Conservation (phyloP, 2,113 vertebrate genomes). For the Entelurus aequoreus region DNA sequence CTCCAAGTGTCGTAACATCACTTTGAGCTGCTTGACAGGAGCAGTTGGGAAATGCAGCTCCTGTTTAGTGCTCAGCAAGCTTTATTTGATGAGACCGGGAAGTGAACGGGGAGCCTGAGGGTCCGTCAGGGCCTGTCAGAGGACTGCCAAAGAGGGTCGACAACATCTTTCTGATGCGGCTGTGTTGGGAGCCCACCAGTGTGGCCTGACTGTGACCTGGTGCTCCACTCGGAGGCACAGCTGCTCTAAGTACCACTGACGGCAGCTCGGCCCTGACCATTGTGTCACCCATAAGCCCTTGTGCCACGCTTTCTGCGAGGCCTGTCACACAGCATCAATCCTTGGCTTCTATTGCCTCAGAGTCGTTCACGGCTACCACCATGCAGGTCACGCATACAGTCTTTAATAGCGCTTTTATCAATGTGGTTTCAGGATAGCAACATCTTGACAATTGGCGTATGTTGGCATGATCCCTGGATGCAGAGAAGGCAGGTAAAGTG, state of each 20-base stretch:
- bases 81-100: conserved; percentile 39
- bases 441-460: too few species aligned
- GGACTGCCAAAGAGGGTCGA: conserved; percentile 12
- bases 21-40: conserved; percentile 50
- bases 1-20: conserved; percentile 29
- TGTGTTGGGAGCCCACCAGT: conserved; percentile 42
- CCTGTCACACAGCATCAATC: conserved; percentile 65
- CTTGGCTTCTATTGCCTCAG: conserved; percentile 29
- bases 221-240: conserved; percentile 50
- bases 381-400: background rate
- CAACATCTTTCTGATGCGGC: conserved; percentile 56
- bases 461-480: too few species aligned
- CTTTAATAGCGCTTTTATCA: conserved; percentile 9
- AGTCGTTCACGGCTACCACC: conserved; percentile 47
- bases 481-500: too few species aligned
- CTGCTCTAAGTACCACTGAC: conserved; percentile 64
- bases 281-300: conserved; percentile 42
- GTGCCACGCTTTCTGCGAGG: conserved; percentile 53
- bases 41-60: conserved; percentile 56
- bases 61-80: conserved; percentile 41
- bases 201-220: conserved; percentile 61
- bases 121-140: conserved; percentile 38
- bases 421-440: background rate
- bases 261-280: conserved; percentile 41
- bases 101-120: conserved; percentile 41